These are phyloP conservation scores for Bacillus rossius DNA, from an alignment of 1,140 invertebrate genomes.

Conservation along the genomic window DNA sequence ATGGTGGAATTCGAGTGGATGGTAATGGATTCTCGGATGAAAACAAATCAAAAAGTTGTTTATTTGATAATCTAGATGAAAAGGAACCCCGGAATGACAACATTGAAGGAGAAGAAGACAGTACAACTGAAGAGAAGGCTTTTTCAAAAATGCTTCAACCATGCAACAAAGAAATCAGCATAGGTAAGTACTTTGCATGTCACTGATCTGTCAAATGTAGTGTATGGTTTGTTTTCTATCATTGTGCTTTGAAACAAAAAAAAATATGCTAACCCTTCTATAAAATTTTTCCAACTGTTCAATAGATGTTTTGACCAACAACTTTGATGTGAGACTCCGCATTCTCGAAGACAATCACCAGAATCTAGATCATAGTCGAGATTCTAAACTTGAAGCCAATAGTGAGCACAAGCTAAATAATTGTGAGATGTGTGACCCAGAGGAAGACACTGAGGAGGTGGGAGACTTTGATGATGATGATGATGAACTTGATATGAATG, in stretches of 20 bases:
- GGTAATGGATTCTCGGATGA: constrained; percentile 12
- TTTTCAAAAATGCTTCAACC: constrained; percentile 12
- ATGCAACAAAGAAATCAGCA: constrained; percentile 23
- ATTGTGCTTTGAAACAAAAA: too few species aligned
- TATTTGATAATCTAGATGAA: constrained; percentile 1
- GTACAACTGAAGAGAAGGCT: constrained; percentile 6
- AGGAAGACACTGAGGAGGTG: constrained; percentile 1
- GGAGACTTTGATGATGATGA: constrained; percentile 50
- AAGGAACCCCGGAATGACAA: constrained; percentile 19
- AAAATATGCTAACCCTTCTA: too few species aligned
- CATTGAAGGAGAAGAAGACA: constrained; percentile 27
- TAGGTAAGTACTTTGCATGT: constrained; percentile 17
- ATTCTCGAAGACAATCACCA: constrained; percentile 10
- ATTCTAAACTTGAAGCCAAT: too few species aligned
- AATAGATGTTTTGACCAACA: constrained; percentile 65
- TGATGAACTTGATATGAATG: constrained; percentile 75
- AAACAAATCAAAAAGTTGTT: neutral
- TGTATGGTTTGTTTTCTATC: neutral
- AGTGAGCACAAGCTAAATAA: too few species aligned
- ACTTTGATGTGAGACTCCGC: constrained; percentile 57
- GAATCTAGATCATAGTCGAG: neutral
- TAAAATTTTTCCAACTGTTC: too few species aligned
- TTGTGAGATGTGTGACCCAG: neutral
- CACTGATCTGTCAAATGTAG: neutral
- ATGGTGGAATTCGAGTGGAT: constrained; percentile 14